Conservation (phyloP, 2,797 vertebrate genomes). For the Naso thynnoides region DNA sequence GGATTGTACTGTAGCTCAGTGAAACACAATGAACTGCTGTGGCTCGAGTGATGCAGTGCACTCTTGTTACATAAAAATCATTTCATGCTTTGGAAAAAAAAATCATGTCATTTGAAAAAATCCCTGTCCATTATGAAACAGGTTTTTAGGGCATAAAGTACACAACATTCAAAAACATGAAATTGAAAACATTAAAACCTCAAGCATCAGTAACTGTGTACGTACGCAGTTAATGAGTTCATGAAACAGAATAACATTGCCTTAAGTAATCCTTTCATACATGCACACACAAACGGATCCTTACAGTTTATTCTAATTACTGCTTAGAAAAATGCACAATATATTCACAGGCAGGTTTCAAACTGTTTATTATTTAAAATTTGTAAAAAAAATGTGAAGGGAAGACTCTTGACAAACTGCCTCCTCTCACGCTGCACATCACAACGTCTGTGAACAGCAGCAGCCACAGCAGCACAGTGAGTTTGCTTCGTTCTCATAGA, state of each 20-base stretch:
- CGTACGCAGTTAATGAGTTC: not conserved
- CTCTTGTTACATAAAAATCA: conserved; percentile 30
- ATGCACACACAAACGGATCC: not conserved
- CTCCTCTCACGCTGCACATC: too few species aligned
- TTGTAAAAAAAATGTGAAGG: not conserved
- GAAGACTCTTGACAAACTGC: too few species aligned
- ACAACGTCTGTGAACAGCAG: too few species aligned
- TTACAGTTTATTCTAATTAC: not conserved
- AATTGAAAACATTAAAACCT: not conserved
- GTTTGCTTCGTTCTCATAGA: not conserved
- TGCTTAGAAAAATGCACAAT: too few species aligned
- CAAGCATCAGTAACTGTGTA: not conserved
- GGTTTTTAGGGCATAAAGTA: not conserved
- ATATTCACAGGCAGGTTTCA: not conserved
- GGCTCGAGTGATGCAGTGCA: conserved; percentile 43
- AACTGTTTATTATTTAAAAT: not conserved
- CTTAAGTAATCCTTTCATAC: not conserved
- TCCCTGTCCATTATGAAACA: not conserved
- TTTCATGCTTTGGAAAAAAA: not conserved
- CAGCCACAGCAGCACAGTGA: not conserved
- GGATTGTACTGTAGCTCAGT: conserved; percentile 11
- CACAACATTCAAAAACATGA: not conserved
- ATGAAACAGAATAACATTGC: not conserved
- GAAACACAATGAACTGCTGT: conserved; percentile 8
- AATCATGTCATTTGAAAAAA: not conserved